A percentile compares a stretch with the other conserved stretches of the same genome.
Conservation (phyloP, 1,140 invertebrate genomes). For the Heliconius hewitsoni region DNA sequence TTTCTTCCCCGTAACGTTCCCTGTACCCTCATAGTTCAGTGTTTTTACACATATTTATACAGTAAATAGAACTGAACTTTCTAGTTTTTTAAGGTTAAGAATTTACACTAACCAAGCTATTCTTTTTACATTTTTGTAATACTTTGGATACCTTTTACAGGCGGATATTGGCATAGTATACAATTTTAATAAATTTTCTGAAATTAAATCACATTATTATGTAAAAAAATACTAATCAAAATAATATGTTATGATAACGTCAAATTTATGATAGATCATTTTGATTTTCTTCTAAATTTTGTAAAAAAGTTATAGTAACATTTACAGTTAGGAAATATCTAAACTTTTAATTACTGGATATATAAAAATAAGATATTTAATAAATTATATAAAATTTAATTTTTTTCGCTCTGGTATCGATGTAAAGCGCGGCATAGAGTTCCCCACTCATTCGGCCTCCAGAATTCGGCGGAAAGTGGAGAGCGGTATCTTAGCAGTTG, state of each 20-base stretch:
- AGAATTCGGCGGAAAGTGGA: too few species aligned
- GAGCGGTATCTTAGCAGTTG: too few species aligned
- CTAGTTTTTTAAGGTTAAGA: background rate
- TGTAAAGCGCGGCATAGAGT: too few species aligned
- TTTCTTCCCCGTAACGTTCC: too few species aligned
- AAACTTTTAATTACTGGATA: too few species aligned
- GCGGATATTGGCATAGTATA: slow-evolving; percentile 62
- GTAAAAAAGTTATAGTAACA: background rate
- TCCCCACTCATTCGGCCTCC: too few species aligned
- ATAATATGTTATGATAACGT: background rate
- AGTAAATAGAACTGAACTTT: background rate
- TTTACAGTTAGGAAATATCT: background rate
- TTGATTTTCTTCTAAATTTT: background rate
- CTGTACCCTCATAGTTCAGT: too few species aligned
- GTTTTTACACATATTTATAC: background rate
- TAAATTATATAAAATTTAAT: too few species aligned
- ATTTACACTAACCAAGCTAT: slow-evolving; percentile 56
- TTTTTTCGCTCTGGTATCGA: too few species aligned
- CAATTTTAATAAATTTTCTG: background rate
- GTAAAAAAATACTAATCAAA: background rate
- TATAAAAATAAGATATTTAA: too few species aligned
- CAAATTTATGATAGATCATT: background rate
- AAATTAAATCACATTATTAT: background rate
- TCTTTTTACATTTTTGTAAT: slow-evolving; percentile 73
- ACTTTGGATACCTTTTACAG: slow-evolving; percentile 64